Conservation (phyloP, 2,888 invertebrate genomes). For the Silvanus unidentatus region DNA sequence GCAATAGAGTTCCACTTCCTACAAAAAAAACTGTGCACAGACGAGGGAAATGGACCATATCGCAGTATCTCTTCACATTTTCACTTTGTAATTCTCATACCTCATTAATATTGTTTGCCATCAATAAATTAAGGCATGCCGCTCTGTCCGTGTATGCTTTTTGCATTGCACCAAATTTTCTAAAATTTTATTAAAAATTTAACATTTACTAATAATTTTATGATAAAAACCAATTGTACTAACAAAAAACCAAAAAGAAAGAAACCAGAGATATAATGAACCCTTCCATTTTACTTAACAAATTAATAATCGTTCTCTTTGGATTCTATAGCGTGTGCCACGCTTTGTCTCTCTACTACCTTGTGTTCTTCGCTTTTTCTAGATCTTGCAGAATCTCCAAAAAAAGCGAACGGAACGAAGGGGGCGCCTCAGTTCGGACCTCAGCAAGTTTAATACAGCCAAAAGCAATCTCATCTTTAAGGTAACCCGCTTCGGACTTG, state of each 20-base stretch:
- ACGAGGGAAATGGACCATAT: too few species aligned
- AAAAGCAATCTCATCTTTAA: conserved; percentile 98
- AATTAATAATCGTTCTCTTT: conserved; percentile 37
- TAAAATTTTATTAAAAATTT: too few species aligned
- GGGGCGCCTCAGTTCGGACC: conserved; percentile 93
- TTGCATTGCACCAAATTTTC: conserved; percentile 25
- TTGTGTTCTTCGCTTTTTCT: conserved; percentile 88
- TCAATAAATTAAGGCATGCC: conserved; percentile 18
- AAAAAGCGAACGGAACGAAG: conserved; percentile 97
- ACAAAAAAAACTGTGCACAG: too few species aligned
- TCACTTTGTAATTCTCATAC: conserved; percentile 2
- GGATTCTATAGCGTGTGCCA: conserved; percentile 39
- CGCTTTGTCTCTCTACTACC: conserved; percentile 63
- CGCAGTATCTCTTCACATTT: too few species aligned
- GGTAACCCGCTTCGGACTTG: conserved; percentile 70
- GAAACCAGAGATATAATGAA: too few species aligned
- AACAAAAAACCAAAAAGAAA: conserved; percentile 7
- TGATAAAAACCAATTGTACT: conserved; percentile 10
- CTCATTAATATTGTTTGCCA: conserved; percentile 10
- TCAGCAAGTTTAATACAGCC: conserved; percentile 87
- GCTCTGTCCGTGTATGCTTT: conserved; percentile 31
- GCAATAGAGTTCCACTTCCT: too few species aligned
- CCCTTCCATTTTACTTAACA: background rate
- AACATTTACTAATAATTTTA: too few species aligned
- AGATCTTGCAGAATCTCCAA: conserved; percentile 99